Percentiles rank a stretch among this genome's conserved stretches.
phyloP scores from a whole-genome alignment of 2,113 vertebrate genomes.

The Columba janthina region DNA sequence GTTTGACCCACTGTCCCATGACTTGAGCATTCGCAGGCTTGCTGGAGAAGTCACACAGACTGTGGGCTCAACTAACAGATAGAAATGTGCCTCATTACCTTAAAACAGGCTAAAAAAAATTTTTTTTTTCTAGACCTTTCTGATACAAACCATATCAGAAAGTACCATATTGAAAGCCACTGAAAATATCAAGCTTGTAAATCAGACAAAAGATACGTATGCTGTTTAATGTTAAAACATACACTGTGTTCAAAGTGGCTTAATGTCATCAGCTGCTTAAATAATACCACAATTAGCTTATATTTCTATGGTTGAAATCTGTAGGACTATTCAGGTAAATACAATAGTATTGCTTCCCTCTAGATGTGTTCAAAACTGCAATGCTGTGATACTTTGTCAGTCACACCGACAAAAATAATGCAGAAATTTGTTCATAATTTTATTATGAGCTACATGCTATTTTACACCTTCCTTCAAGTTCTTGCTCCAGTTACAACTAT shows the following conservation, averaged over 20 bases:
- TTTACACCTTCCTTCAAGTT: not conserved
- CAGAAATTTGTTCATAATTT: not conserved
- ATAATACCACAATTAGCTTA: not conserved
- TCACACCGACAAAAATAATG: not conserved
- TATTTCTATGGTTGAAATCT: not conserved
- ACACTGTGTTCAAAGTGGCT: not conserved
- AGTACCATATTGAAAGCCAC: not conserved
- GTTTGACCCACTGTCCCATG: not conserved
- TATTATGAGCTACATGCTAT: not conserved
- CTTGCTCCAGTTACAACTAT: not conserved
- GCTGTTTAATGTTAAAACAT: not conserved
- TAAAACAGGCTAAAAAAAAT: not conserved
- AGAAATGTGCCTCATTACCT: not conserved
- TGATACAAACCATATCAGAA: not conserved
- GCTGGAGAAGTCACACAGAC: not conserved
- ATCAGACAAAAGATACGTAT: not conserved
- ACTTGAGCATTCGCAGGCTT: not conserved
- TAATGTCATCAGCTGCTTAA: not conserved
- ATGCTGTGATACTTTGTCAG: not conserved
- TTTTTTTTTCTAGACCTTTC: not conserved
- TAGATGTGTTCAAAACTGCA: not conserved
- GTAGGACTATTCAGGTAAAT: not conserved
- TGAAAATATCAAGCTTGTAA: not conserved
- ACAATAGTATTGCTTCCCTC: not conserved
- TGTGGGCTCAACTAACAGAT: not conserved